A percentile compares a stretch with the other conserved stretches of the same genome.
phyloP scores from a whole-genome alignment of 2,888 invertebrate genomes.

The Caradrina clavipalpis region DNA sequence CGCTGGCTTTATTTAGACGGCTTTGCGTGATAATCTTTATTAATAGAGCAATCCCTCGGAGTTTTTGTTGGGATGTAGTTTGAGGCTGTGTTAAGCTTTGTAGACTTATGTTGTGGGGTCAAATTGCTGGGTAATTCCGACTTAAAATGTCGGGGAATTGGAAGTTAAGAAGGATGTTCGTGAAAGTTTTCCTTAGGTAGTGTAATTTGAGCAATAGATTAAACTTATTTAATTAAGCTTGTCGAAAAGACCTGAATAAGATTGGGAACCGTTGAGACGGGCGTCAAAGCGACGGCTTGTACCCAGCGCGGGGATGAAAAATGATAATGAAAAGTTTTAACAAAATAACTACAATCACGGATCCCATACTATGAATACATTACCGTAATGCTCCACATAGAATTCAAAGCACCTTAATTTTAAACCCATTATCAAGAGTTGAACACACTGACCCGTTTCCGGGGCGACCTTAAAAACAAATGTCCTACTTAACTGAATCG shows the following conservation, averaged over 20 bases:
- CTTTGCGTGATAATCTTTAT: slow-evolving; percentile 59
- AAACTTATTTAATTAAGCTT: slow-evolving; percentile 43
- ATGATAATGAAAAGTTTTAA: neutral
- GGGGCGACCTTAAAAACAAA: slow-evolving; percentile 49
- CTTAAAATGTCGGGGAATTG: slow-evolving; percentile 18
- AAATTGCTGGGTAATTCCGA: slow-evolving; percentile 36
- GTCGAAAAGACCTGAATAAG: slow-evolving; percentile 21
- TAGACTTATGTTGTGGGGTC: slow-evolving; percentile 31
- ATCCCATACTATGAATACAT: slow-evolving; percentile 28
- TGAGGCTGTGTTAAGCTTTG: slow-evolving; percentile 39
- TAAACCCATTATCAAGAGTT: slow-evolving; percentile 58
- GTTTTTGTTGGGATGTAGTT: slow-evolving; percentile 50
- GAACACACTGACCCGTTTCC: slow-evolving; percentile 46
- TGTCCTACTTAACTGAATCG: slow-evolving; percentile 51
- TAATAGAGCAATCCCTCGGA: slow-evolving; percentile 51
- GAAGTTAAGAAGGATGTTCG: slow-evolving; percentile 29
- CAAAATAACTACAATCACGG: slow-evolving; percentile 5
- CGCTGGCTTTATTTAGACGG: slow-evolving; percentile 40
- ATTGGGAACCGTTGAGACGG: slow-evolving; percentile 24
- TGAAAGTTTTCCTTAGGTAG: slow-evolving; percentile 16
- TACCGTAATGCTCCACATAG: slow-evolving; percentile 23
- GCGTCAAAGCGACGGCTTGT: neutral
- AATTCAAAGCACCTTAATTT: slow-evolving; percentile 56
- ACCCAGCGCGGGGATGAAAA: neutral
- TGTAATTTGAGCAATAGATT: slow-evolving; percentile 45